A percentile compares a stretch with the other conserved stretches of the same genome.
phyloP scores from a whole-genome alignment of 2,888 invertebrate genomes.

The Dione vanillae region DNA sequence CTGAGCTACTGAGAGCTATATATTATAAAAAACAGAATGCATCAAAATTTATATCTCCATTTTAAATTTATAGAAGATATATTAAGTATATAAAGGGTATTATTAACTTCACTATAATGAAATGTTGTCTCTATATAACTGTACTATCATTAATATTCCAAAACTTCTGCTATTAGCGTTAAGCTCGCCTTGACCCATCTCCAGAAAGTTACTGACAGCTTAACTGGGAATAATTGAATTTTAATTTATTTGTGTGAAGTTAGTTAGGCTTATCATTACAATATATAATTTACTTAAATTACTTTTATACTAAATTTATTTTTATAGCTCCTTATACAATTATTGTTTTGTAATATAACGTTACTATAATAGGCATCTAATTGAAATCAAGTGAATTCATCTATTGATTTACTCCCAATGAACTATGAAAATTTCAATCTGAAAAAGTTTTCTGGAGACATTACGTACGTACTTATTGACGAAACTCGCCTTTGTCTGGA shows the following conservation, averaged over 20 bases:
- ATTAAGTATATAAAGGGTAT: background rate
- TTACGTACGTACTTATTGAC: too few relatives aligned
- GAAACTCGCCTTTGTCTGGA: too few relatives aligned
- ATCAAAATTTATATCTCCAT: background rate
- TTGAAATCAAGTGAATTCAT: background rate
- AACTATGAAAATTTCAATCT: background rate
- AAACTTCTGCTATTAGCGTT: background rate
- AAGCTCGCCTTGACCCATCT: conserved; percentile 14
- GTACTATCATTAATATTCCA: conserved; percentile 2
- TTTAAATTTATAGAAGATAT: background rate
- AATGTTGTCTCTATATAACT: background rate
- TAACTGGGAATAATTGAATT: background rate
- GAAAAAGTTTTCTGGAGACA: too few relatives aligned
- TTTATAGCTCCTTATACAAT: too few relatives aligned
- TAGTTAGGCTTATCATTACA: background rate
- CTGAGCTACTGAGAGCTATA: too few relatives aligned
- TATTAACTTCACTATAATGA: background rate
- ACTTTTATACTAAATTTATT: too few relatives aligned
- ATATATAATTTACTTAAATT: background rate
- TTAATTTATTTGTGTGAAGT: background rate
- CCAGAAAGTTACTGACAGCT: background rate
- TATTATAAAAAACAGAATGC: too few relatives aligned
- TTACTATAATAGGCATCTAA: background rate
- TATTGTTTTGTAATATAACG: background rate
- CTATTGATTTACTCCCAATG: background rate